Percentiles rank a stretch among this genome's conserved stretches.
phyloP scores from a whole-genome alignment of 2,888 invertebrate species.

The Chrysodeixis includens region DNA sequence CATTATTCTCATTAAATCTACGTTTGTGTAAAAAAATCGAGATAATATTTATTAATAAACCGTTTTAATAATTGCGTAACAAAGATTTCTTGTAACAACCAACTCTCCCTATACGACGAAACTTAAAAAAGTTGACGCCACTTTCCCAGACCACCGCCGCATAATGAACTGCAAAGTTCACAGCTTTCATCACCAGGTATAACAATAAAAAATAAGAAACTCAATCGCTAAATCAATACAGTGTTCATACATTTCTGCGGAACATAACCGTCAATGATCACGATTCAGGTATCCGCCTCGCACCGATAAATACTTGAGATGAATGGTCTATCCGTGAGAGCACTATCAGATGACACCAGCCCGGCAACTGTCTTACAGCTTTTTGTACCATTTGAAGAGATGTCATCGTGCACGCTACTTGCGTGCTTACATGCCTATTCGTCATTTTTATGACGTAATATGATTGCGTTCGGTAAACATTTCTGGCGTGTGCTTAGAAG shows the following conservation, averaged over 20 bases:
- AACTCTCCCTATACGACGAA: too few relatives aligned
- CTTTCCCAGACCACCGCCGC: conserved; percentile 10
- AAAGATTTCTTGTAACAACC: background rate
- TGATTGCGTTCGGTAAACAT: conserved; percentile 72
- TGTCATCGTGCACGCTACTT: conserved; percentile 72
- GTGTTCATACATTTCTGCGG: conserved; percentile 40
- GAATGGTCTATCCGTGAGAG: conserved; percentile 82
- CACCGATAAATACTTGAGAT: conserved; percentile 77
- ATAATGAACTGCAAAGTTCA: too few relatives aligned
- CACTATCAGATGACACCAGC: conserved; percentile 75
- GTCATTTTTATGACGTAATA: conserved; percentile 86
- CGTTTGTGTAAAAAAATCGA: too few relatives aligned
- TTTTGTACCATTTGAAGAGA: conserved; percentile 64
- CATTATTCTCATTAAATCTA: too few relatives aligned
- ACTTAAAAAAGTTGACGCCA: background rate
- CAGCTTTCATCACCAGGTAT: conserved; percentile 43
- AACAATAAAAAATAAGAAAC: conserved; percentile 44
- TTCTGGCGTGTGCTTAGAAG: conserved; percentile 37
- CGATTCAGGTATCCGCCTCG: conserved; percentile 78
- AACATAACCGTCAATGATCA: conserved; percentile 59
- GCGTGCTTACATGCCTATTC: conserved; percentile 79
- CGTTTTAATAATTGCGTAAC: background rate
- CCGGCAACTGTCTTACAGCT: conserved; percentile 58
- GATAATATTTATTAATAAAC: too few relatives aligned
- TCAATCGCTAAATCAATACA: conserved; percentile 50